These are phyloP conservation scores for Miltochrista miniata DNA, from an alignment of 2,888 invertebrate genomes.

Conservation along the genomic window DNA sequence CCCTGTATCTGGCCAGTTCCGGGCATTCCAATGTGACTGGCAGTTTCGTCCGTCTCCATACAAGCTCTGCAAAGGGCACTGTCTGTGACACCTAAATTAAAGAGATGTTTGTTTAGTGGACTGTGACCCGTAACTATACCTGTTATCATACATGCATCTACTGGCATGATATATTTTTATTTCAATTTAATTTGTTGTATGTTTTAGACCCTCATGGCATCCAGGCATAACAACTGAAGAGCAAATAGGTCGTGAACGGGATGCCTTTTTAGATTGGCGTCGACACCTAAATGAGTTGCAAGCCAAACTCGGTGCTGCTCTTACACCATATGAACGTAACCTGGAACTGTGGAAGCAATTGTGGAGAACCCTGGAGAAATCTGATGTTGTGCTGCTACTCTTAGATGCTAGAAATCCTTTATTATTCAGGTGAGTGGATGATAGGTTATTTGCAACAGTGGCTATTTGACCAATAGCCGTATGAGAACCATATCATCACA, in stretches of 20 bases:
- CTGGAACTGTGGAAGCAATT: conserved; percentile 99
- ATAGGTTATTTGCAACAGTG: neutral
- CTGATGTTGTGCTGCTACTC: conserved; percentile 96
- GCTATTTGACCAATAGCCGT: no score
- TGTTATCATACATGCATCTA: no score
- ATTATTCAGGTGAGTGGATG: conserved; percentile 84
- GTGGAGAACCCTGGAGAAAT: conserved; percentile 99
- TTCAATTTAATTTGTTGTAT: neutral
- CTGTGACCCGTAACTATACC: no score
- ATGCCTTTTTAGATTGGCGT: conserved; percentile 95
- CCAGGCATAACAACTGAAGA: conserved; percentile 90
- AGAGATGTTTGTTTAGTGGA: no score
- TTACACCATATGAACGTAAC: conserved; percentile 99
- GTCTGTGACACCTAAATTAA: no score
- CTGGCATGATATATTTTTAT: neutral
- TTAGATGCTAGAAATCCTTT: conserved; percentile 98
- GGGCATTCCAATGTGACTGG: no score
- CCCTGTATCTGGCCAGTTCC: no score
- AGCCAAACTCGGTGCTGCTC: conserved; percentile 89
- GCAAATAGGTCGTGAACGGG: conserved; percentile 90
- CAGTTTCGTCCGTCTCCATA: no score
- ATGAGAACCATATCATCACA: no score
- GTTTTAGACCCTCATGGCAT: conserved; percentile 90
- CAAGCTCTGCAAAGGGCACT: no score
- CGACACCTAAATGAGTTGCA: conserved; percentile 90